Conservation (phyloP, 2,797 vertebrate genomes). For the Hozukius guyotensis region DNA sequence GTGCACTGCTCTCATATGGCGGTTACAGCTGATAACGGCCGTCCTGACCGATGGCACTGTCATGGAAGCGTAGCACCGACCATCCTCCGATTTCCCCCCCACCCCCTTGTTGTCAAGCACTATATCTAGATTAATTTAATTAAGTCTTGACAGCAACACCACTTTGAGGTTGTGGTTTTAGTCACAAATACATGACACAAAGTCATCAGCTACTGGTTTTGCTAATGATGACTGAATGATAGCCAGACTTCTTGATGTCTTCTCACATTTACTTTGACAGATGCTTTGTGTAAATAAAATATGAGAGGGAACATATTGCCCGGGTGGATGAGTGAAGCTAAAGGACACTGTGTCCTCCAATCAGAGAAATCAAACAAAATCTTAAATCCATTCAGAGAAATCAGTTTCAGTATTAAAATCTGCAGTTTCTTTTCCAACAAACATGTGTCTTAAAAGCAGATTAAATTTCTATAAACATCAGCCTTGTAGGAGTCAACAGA, state of each 20-base stretch:
- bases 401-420: background rate
- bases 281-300: slow-evolving; percentile 38
- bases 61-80: no score
- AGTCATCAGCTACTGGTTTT: background rate
- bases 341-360: background rate
- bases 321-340: background rate
- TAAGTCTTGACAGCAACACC: background rate
- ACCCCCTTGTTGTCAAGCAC: background rate
- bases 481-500: background rate
- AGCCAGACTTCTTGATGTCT: slow-evolving; percentile 5
- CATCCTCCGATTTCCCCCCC: no score
- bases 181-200: background rate
- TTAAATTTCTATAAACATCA: background rate
- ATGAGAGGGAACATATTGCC: background rate
- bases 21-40: no score
- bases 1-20: no score
- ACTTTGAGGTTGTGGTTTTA: background rate
- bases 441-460: background rate
- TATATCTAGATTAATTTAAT: background rate
- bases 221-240: background rate
- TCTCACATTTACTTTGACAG: slow-evolving; percentile 31
- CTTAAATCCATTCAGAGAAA: background rate
- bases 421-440: background rate
- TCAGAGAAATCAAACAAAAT: background rate
- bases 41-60: no score